Conservation (phyloP, 2,888 invertebrate species). For the Phania funesta region DNA sequence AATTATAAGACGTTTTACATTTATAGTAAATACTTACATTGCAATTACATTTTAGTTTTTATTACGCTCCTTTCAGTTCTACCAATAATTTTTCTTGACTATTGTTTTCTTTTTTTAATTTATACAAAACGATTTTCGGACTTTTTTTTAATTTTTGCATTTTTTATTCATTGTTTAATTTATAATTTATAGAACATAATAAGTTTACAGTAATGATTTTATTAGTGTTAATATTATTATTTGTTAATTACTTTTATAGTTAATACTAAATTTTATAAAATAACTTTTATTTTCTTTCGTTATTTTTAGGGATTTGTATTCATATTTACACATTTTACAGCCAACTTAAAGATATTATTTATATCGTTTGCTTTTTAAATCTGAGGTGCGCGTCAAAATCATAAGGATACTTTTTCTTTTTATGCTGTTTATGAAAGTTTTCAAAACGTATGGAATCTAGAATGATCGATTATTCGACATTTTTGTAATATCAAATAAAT, state of each 20-base stretch:
- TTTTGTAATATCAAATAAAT: too few relatives aligned
- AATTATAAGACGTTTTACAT: conserved; percentile 46
- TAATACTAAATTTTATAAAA: conserved; percentile 65
- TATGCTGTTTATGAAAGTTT: not conserved
- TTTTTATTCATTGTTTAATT: conserved; percentile 47
- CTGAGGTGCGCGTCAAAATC: not conserved
- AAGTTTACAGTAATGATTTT: conserved; percentile 34
- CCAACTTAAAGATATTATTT: conserved; percentile 53
- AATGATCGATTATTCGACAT: too few relatives aligned
- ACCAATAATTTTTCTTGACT: not conserved
- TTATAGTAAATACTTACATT: conserved; percentile 60
- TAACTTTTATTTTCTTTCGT: conserved; percentile 27
- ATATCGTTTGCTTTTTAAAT: not conserved
- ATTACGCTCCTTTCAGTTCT: conserved; percentile 17
- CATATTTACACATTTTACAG: conserved; percentile 67
- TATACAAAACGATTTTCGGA: conserved; percentile 39
- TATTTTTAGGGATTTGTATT: conserved; percentile 17
- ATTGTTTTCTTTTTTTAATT: conserved; percentile 3
- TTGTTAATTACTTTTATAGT: conserved; percentile 32
- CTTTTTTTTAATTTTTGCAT: conserved; percentile 35
- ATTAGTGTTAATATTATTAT: conserved; percentile 51
- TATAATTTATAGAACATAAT: conserved; percentile 38
- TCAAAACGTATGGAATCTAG: too few relatives aligned
- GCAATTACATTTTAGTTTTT: conserved; percentile 30
- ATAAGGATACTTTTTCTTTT: not conserved